These are phyloP conservation scores for Agrotis ipsilon DNA, from an alignment of 2,888 invertebrate genomes.

Conservation along the genomic window DNA sequence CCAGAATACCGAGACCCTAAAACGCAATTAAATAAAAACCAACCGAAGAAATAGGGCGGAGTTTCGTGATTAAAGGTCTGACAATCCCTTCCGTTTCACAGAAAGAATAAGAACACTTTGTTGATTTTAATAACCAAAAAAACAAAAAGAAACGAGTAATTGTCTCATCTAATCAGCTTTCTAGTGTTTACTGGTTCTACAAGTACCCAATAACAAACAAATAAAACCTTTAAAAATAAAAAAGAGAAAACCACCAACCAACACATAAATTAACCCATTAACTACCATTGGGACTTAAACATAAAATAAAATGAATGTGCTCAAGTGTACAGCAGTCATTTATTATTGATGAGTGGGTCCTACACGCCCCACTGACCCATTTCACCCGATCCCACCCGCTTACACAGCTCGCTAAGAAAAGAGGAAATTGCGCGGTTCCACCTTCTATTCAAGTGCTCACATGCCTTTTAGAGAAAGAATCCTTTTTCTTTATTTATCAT, in stretches of 20 bases:
- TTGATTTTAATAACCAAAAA: too few species aligned
- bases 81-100: too few species aligned
- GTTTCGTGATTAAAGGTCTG: too few species aligned
- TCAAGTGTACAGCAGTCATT: slow-evolving; percentile 37
- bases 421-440: slow-evolving; percentile 55
- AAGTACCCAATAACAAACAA: too few species aligned
- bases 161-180: too few species aligned
- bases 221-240: too few species aligned
- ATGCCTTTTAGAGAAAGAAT: slow-evolving; percentile 20
- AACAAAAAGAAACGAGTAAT: too few species aligned
- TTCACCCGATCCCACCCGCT: slow-evolving; percentile 62
- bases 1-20: too few species aligned
- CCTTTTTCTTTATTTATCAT: slow-evolving; percentile 24
- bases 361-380: slow-evolving; percentile 73
- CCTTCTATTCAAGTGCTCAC: slow-evolving; percentile 29
- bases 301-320: slow-evolving; percentile 5
- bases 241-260: not conserved
- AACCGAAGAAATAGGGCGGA: too few species aligned
- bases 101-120: too few species aligned
- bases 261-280: slow-evolving; percentile 8
- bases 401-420: slow-evolving; percentile 64
- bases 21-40: too few species aligned
- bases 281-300: not conserved
- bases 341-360: slow-evolving; percentile 75
- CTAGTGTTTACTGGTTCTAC: too few species aligned